These are phyloP conservation scores for Drosophila lini DNA, from an alignment of 1,140 invertebrate species.

Conservation along the genomic window DNA sequence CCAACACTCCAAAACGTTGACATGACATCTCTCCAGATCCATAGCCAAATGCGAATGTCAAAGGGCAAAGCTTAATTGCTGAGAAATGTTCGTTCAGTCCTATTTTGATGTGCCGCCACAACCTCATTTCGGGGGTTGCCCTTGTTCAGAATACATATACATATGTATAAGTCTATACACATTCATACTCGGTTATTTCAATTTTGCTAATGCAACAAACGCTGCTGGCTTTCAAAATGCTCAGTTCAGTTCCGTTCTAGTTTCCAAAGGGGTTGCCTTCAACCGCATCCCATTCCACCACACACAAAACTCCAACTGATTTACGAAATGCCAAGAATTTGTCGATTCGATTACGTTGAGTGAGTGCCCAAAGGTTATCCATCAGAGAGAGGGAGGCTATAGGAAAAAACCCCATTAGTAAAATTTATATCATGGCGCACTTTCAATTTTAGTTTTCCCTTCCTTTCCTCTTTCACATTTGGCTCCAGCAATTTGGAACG, in stretches of 20 bases:
- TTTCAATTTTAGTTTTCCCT: constrained; percentile 56
- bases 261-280: constrained; percentile 38
- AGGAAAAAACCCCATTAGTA: constrained; percentile 48
- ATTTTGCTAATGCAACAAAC: constrained; percentile 75
- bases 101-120: constrained; percentile 40
- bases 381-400: constrained; percentile 14
- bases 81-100: constrained; percentile 31
- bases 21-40: constrained; percentile 26
- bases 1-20: neutral
- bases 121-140: constrained; percentile 38
- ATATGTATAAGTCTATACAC: neutral
- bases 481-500: constrained; percentile 55
- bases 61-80: constrained; percentile 50
- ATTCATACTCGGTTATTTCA: constrained; percentile 48
- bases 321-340: constrained; percentile 68
- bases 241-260: constrained; percentile 67
- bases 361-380: constrained; percentile 65
- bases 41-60: constrained; percentile 42
- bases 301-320: constrained; percentile 47
- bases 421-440: constrained; percentile 64
- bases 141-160: constrained; percentile 14
- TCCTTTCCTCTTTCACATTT: constrained; percentile 19
- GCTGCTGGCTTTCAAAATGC: constrained; percentile 45
- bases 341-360: constrained; percentile 70
- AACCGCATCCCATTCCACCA: constrained; percentile 4